Base-by-base conservation (phyloP, 2,888 invertebrate species). In the Noctua janthe region DNA sequence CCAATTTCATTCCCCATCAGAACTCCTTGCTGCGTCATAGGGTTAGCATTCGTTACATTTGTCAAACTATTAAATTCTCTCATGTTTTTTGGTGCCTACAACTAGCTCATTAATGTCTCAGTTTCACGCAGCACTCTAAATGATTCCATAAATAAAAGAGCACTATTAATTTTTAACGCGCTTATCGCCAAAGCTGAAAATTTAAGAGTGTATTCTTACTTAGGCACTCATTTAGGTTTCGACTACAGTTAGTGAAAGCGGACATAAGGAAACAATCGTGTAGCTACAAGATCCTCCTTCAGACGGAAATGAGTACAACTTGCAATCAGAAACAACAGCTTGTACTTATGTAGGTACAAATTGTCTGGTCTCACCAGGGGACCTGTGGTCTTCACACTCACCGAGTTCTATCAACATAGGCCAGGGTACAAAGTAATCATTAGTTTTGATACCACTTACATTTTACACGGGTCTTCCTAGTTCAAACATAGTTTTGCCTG, bases 1-100 rank as follows among this genome's bases (percentile, higher is more conserved):
- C 47, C 64, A 64, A 66, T 70, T 84, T 84, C 54, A 81, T 81
- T 84, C 70, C 84, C 56, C 84, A 81, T 81, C 84, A 78, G 78
- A 81, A 81, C 39, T 78, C 47, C 29, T 71, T 56, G 78, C 62
- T n/a, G 15, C 23, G 20, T 29, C 43, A 80, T 10, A 81, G 81
- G 81, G 81, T 13, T 84, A 71, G 15, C 84, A 83, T 29, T 39
- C 8, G 6, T 51, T 35, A 54, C n/a, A 54, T 54, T 83, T 49
- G 20, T 7, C 43, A 51, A 71, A 64, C 3, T 35, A 64, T 8
- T 49, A 20, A 15, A 35, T 20, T 56, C 5, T 29, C 1, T 20
- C 10, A 23, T 71, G n/a, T 67, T 56, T 67, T 69, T 7, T 39
- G n/a, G 1, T 23, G 1, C 23, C 23, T 11, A 35, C 20, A 39